Base-by-base conservation (phyloP, 2,888 invertebrate genomes). In the Polia nebulosa region DNA sequence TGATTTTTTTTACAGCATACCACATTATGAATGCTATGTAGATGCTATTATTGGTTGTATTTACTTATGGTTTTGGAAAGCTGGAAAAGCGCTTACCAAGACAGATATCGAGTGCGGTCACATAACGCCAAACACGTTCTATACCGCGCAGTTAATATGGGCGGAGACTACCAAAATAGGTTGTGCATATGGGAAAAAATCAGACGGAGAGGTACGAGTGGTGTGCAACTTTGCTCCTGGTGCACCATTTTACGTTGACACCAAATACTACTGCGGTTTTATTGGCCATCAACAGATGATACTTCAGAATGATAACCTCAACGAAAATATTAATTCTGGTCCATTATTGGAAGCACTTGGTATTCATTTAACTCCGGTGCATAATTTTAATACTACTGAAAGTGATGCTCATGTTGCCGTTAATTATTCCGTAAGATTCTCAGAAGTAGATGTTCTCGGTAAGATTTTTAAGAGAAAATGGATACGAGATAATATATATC, bases 161-260 rank as follows among this genome's bases (percentile, higher is more conserved):
- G 94, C 94, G 4, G 84, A 89, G 25, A 95, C 95, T 6, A 83
- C 81, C 62, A 93, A 94, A 90, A 87, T 95, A 22, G 95, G 95
- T 55, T 95, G 95, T 83, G 95, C 94, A 15, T 93, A 88, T 72
- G 93, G 90, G 39, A 70, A 76, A 70, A 84, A 81, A 45, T 20
- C 49, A 2, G 88, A 88, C 69, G 93, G 93, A 29, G 91, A 95
- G 75, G 72, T 91, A 27, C 87, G 94, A 85, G 91, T 95, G 13
- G 86, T 93, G 3, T 95, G 95, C 67, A 93, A 94, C 76, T 95
- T 95, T 76, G 83, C 93, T 29, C 95, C 95, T 13, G 93, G 94
- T 25, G 94, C 95, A n/a, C 90, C 92, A 17, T 95, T 90, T 74
- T 81, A 78, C 74, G 66, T 95, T 9, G 78, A 87, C 1, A 88